Percentiles rank a stretch among this genome's conserved stretches.
These are phyloP conservation scores for Myripristis murdjan DNA, from an alignment of 2,797 vertebrate species.

Conservation along the genomic window DNA sequence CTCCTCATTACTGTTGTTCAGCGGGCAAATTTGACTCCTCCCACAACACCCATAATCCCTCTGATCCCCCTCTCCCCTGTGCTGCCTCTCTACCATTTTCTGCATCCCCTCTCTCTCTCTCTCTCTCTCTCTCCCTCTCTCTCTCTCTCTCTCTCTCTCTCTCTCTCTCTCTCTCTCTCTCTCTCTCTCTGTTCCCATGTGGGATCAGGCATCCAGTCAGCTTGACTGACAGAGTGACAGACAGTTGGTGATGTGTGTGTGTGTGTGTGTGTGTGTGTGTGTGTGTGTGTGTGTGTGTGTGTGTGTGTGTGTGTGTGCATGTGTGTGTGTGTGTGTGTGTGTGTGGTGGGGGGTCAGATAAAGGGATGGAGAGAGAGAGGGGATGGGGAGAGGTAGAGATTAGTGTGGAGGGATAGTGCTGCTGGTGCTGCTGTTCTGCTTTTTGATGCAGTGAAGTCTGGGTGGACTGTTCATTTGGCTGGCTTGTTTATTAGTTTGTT, in stretches of 20 bases:
- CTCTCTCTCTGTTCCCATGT: conserved; percentile 73
- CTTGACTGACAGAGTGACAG: conserved; percentile 66
- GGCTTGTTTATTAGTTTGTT: conserved; percentile 22
- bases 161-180: conserved; percentile 16
- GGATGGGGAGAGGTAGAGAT: conserved; percentile 70
- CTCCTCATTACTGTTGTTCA: conserved; percentile 86
- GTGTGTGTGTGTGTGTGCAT: too few species aligned
- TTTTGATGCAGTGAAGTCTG: conserved; percentile 43
- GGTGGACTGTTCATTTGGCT: conserved; percentile 50
- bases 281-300: too few species aligned
- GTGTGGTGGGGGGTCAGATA: conserved; percentile 50
- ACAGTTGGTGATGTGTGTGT: conserved; percentile 69
- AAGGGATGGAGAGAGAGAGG: conserved; percentile 58
- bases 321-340: conserved; percentile 30
- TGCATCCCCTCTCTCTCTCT: background rate
- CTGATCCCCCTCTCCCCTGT: conserved; percentile 82
- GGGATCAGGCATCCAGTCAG: conserved; percentile 76
- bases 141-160: background rate
- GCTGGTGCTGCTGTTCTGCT: conserved; percentile 57
- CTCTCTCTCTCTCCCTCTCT: background rate
- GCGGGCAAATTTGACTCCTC: conserved; percentile 90
- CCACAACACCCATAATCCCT: conserved; percentile 92
- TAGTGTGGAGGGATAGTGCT: conserved; percentile 61
- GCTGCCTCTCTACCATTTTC: background rate
- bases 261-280: too few species aligned